Evolutionary conservation across 2,113 vertebrate species (phyloP).

Genomic region (Ameiurus melas): DNA sequence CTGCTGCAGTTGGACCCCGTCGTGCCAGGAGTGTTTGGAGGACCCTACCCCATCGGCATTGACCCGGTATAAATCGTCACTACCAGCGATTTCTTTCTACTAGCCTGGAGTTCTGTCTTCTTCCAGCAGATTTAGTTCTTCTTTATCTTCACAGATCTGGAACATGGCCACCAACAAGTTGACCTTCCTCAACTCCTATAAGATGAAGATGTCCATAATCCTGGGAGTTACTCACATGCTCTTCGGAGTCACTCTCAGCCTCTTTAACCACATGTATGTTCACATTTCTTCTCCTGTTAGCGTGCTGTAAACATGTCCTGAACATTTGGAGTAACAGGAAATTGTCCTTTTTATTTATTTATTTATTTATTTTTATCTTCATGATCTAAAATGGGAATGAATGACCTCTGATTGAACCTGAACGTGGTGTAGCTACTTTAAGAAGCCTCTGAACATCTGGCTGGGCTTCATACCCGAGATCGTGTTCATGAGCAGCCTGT

Average conservation of each 20-base stretch:
- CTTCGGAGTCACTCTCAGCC: slow-evolving; percentile 89
- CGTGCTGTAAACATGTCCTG: background rate
- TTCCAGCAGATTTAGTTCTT: background rate
- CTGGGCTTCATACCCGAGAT: slow-evolving; percentile 96
- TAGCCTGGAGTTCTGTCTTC: background rate
- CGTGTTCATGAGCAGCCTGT: slow-evolving; percentile 89
- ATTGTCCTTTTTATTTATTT: background rate
- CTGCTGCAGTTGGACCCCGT: slow-evolving; percentile 87
- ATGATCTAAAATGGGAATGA: background rate
- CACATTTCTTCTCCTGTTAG: background rate
- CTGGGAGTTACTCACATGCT: slow-evolving; percentile 94
- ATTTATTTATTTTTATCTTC: background rate
- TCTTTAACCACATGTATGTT: slow-evolving; percentile 92
- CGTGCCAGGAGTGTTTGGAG: slow-evolving; percentile 83
- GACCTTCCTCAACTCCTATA: slow-evolving; percentile 97
- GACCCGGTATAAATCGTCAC: slow-evolving; percentile 80
- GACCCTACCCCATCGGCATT: slow-evolving; percentile 95
- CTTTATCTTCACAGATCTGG: slow-evolving; percentile 83
- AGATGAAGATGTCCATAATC: slow-evolving; percentile 98
- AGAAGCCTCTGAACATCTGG: slow-evolving; percentile 92
- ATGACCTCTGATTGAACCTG: background rate
- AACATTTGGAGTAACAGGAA: background rate
- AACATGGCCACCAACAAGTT: slow-evolving; percentile 92
- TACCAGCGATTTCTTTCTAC: background rate
- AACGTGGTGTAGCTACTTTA: slow-evolving; percentile 82